A percentile compares a stretch with the other conserved stretches of the same genome.
Evolutionary conservation across 1,140 invertebrate species (phyloP).

Genomic region (Psix sp.): DNA sequence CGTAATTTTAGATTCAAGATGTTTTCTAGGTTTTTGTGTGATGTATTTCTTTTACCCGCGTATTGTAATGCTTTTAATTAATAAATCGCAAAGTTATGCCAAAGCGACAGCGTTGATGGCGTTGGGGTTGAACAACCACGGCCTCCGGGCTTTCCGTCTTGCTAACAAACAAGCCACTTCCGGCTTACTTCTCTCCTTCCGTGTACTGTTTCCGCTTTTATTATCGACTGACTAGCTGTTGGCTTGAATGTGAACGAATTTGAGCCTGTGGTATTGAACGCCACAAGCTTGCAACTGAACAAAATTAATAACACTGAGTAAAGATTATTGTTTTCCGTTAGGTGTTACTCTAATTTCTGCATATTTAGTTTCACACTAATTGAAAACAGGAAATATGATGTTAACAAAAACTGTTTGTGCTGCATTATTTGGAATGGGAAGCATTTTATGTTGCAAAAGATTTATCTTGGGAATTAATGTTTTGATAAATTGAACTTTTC

Average conservation of each 20-base stretch:
- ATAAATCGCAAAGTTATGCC: constrained; percentile 28
- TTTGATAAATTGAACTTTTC: no score
- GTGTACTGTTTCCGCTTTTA: constrained; percentile 70
- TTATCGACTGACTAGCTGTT: constrained; percentile 64
- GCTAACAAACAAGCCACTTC: constrained; percentile 69
- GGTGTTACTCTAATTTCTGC: no score
- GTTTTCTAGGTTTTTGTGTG: background rate
- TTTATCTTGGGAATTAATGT: no score
- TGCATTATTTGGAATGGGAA: no score
- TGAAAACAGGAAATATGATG: no score
- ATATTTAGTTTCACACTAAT: no score
- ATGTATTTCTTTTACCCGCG: constrained; percentile 13
- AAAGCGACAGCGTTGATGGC: constrained; percentile 57
- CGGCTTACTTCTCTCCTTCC: constrained; percentile 69
- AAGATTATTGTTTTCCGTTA: no score
- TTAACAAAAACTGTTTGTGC: no score
- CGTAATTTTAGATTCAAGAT: background rate
- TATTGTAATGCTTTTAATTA: constrained; percentile 32
- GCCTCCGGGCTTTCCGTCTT: constrained; percentile 41
- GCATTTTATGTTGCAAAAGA: no score
- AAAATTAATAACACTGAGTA: background rate
- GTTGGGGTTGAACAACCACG: constrained; percentile 34
- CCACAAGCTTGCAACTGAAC: background rate
- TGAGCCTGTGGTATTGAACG: constrained; percentile 9
- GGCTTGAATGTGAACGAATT: constrained; percentile 45